Evolutionary conservation across 2,797 vertebrate species (phyloP).

Genomic region (Rhinella marina): DNA sequence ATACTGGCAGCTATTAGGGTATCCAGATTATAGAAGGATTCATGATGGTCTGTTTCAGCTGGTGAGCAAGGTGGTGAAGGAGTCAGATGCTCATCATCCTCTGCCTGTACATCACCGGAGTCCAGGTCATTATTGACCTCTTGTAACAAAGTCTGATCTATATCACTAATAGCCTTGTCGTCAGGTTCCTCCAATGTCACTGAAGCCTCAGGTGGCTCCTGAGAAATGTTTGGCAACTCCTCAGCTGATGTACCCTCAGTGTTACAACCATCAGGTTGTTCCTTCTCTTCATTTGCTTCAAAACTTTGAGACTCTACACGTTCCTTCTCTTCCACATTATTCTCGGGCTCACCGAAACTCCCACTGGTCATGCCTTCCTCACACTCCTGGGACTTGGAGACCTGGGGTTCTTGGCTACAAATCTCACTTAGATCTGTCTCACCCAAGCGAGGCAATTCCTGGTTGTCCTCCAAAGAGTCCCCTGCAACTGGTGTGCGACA

Average conservation of each 20-base stretch:
- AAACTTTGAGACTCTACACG: conserved; percentile 63
- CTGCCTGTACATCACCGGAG: conserved; percentile 63
- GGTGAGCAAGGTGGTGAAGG: conserved; percentile 53
- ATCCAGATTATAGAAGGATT: conserved; percentile 83
- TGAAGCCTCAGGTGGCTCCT: conserved; percentile 62
- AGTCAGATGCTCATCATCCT: conserved; percentile 64
- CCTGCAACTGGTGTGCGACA: conserved; percentile 65
- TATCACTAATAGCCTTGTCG: conserved; percentile 33
- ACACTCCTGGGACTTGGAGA: conserved; percentile 57
- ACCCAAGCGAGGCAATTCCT: conserved; percentile 40
- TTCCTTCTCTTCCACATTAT: conserved; percentile 53
- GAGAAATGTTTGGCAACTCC: conserved; percentile 63
- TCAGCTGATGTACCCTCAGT: conserved; percentile 66
- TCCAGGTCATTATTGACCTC: conserved; percentile 41
- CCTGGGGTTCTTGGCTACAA: conserved; percentile 54
- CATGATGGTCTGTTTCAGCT: conserved; percentile 62
- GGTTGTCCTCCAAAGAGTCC: conserved; percentile 59
- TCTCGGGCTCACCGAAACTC: conserved; percentile 35
- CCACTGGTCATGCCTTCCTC: conserved; percentile 56
- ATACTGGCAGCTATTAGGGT: conserved; percentile 89
- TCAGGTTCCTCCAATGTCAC: conserved; percentile 23
- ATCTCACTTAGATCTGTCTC: conserved; percentile 49
- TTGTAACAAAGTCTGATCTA: conserved; percentile 23
- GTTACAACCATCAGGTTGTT: conserved; percentile 52
- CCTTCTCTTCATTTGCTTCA: conserved; percentile 66